Evolutionary conservation across 2,888 invertebrate genomes (phyloP), one percentile per base, ranked within the genome.

Genomic region (Melanophora roralis): DNA sequence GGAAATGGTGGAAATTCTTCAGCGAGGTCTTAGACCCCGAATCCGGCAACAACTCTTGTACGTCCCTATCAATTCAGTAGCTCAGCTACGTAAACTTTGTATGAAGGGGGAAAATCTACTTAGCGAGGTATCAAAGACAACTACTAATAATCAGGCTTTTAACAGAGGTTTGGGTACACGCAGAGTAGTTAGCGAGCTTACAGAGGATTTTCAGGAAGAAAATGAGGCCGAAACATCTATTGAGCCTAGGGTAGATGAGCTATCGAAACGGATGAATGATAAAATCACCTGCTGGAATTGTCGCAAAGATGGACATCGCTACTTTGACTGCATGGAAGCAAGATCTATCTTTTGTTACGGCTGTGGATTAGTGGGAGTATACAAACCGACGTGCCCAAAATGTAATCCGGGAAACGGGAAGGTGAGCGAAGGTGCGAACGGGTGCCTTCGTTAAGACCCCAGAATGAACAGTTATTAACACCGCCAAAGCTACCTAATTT

Each of bases 1-100:
- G 1, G 69, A 69, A 21, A 14, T 77, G 12, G 71, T 65, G 0
- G 78, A 72, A 45, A 72, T 78, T n/a, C 19, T 78, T 5, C 78
- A 78, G n/a, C 51, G 57, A 19, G 71, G 57, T 0, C 47, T 74
- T 12, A 27, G 60, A 36, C 68, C 60, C 12, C 53, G 38, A 12
- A 67, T 74, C 12, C 38, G 59, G 4, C 53, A 68, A 36, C 62
- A 73, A 21, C 38, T 78, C 3, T 32, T 67, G 19, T 78, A 72
- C 19, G 64, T 72, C 14, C 43, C 49, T 7, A 78, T 65, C 14
- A 47, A 64, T 12, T 65, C 72, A 5, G 34, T 72, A 19, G 78
- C 72, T 2, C 60, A 78, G 32, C 21, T 78, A 14, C 60, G 78
- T 3, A 51, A 45, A 23, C n/a, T 57, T 1, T 71, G 65, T 14